These are phyloP conservation scores for Helicoverpa assulta DNA, from an alignment of 2,888 invertebrate species.

Conservation along the genomic window DNA sequence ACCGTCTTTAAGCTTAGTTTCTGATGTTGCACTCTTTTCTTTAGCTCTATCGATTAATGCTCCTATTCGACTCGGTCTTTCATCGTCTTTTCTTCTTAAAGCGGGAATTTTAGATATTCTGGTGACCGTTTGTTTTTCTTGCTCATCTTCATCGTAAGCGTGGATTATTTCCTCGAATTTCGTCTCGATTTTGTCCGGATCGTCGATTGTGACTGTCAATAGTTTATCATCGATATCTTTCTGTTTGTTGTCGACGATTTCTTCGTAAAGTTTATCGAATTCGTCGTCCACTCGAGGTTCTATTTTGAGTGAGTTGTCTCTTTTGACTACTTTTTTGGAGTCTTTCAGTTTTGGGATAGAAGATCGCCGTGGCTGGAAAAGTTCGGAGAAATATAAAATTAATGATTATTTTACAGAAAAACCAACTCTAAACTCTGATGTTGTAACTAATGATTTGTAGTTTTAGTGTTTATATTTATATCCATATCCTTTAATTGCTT, in stretches of 20 bases:
- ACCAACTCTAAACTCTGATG: too few species aligned
- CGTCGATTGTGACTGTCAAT: slow-evolving; percentile 72
- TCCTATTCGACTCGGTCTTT: slow-evolving; percentile 25
- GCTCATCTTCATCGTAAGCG: slow-evolving; percentile 77
- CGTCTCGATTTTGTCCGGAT: slow-evolving; percentile 77
- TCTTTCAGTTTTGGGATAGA: slow-evolving; percentile 66
- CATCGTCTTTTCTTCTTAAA: slow-evolving; percentile 72
- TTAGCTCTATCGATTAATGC: slow-evolving; percentile 42
- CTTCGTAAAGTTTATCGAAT: slow-evolving; percentile 83
- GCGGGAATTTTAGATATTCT: slow-evolving; percentile 78
- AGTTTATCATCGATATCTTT: slow-evolving; percentile 63
- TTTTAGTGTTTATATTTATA: too few species aligned
- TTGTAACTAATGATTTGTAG: too few species aligned
- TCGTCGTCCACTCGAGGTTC: slow-evolving; percentile 75
- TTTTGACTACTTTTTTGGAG: slow-evolving; percentile 56
- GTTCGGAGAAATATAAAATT: not conserved
- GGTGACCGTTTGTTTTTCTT: slow-evolving; percentile 61
- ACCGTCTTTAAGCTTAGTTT: slow-evolving; percentile 47
- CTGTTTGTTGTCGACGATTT: slow-evolving; percentile 69
- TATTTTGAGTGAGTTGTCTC: slow-evolving; percentile 53
- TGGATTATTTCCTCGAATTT: slow-evolving; percentile 85
- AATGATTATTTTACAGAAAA: too few species aligned
- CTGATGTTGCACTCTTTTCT: slow-evolving; percentile 25
- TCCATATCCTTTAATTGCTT: too few species aligned
- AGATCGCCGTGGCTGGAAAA: slow-evolving; percentile 64